phyloP scores from a whole-genome alignment of 2,888 invertebrate genomes.

The Vesta saturnalis region DNA sequence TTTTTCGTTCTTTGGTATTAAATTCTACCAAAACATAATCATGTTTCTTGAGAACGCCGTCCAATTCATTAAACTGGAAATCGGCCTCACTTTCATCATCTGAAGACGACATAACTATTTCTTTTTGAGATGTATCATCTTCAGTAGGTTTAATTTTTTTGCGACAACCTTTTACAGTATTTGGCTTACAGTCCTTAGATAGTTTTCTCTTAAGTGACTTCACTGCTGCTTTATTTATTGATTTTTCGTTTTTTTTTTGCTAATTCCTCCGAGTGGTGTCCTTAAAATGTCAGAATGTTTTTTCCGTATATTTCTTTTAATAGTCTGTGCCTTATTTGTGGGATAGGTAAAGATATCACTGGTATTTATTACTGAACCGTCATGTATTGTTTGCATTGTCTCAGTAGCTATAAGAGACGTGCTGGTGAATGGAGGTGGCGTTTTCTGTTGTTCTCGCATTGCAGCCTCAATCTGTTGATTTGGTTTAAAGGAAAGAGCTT shows the following conservation, averaged over 20 bases:
- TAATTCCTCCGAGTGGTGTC: not conserved
- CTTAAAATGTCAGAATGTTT: conserved; percentile 10
- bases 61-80: not conserved
- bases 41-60: not conserved
- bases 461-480: not conserved
- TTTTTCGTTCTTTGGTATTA: not conserved
- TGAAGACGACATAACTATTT: no score
- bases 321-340: not conserved
- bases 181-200: no score
- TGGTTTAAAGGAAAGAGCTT: not conserved
- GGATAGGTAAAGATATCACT: conserved; percentile 4
- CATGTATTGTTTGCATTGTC: not conserved
- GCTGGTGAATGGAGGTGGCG: not conserved
- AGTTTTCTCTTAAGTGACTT: not conserved
- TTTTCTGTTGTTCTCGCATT: not conserved
- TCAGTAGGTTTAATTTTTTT: no score
- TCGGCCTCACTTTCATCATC: not conserved
- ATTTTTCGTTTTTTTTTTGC: conserved; percentile 5
- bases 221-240: not conserved
- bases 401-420: not conserved
- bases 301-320: not conserved
- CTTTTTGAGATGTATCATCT: no score
- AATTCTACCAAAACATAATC: conserved; percentile 10
- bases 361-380: not conserved
- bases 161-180: no score